Percentiles rank a stretch among this genome's conserved stretches.
Evolutionary conservation across 2,113 vertebrate genomes (phyloP).

Genomic region (Myiagra hebetior): DNA sequence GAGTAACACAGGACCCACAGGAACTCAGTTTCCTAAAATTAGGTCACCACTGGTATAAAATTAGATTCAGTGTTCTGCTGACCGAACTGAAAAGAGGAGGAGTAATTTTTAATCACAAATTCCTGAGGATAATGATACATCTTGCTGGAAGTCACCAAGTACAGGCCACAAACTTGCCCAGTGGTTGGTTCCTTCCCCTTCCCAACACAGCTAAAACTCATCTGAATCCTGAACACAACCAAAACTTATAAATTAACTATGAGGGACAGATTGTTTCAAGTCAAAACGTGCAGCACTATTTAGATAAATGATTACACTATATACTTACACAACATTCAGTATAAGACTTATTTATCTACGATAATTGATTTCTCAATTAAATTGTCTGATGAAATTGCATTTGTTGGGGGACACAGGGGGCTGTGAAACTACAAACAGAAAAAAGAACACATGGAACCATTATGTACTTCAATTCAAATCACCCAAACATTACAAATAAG

Average conservation of each 20-base stretch:
- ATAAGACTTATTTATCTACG: not conserved
- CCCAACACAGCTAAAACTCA: not conserved
- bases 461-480: not conserved
- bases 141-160: not conserved
- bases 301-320: not conserved
- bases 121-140: not conserved
- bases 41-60: constrained; percentile 48
- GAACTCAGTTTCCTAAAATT: constrained; percentile 8
- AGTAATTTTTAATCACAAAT: constrained; percentile 21
- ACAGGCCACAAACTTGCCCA: not conserved
- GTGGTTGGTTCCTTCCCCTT: not conserved
- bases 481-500: not conserved
- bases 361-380: not conserved
- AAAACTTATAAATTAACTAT: not conserved
- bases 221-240: not conserved
- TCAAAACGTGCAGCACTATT: not conserved
- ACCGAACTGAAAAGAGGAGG: not conserved
- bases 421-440: not conserved
- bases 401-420: not conserved
- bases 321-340: not conserved
- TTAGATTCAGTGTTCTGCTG: constrained; percentile 51
- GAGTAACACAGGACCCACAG: not conserved
- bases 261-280: not conserved
- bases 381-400: not conserved
- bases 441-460: not conserved